A percentile compares a stretch with the other conserved stretches of the same genome.
Evolutionary conservation across 2,888 invertebrate genomes (phyloP).

Genomic region (Anticlea derivata): DNA sequence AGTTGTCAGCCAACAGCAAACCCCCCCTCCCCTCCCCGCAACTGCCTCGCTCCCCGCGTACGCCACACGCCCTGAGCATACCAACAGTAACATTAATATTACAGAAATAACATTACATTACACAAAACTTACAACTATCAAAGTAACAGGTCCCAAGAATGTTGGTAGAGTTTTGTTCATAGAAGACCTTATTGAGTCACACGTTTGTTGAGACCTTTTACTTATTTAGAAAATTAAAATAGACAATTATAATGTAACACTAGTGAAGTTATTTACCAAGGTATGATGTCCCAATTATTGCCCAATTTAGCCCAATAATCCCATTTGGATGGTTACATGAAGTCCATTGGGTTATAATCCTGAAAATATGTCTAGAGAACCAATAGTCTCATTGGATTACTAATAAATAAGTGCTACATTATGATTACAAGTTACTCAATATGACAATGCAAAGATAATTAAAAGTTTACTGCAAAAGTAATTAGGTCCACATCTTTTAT

Average conservation of each 20-base stretch:
- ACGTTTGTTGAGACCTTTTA: slow-evolving; percentile 14
- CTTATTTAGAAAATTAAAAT: slow-evolving; percentile 11
- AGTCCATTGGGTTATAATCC: slow-evolving; percentile 62
- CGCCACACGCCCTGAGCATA: slow-evolving; percentile 82
- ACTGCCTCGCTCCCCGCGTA: slow-evolving; percentile 75
- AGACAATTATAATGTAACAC: slow-evolving; percentile 44
- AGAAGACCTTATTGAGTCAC: not conserved
- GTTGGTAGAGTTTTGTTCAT: slow-evolving; percentile 3
- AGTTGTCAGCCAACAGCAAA: slow-evolving; percentile 81
- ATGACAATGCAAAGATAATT: slow-evolving; percentile 26
- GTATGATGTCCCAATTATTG: slow-evolving; percentile 64
- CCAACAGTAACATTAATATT: slow-evolving; percentile 77
- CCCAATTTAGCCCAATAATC: slow-evolving; percentile 73
- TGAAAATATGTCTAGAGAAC: slow-evolving; percentile 71
- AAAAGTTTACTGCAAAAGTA: no score
- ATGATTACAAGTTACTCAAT: slow-evolving; percentile 23
- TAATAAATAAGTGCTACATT: slow-evolving; percentile 36
- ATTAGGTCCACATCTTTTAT: slow-evolving; percentile 27
- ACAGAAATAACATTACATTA: slow-evolving; percentile 41
- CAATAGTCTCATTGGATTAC: slow-evolving; percentile 32
- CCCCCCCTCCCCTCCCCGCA: slow-evolving; percentile 64
- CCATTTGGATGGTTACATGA: slow-evolving; percentile 60
- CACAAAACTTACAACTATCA: slow-evolving; percentile 26
- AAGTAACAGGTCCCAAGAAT: slow-evolving; percentile 18
- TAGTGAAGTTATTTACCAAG: slow-evolving; percentile 64